Conservation (phyloP, 2,888 invertebrate species). For the Drosophila nr. perissopoda region DNA sequence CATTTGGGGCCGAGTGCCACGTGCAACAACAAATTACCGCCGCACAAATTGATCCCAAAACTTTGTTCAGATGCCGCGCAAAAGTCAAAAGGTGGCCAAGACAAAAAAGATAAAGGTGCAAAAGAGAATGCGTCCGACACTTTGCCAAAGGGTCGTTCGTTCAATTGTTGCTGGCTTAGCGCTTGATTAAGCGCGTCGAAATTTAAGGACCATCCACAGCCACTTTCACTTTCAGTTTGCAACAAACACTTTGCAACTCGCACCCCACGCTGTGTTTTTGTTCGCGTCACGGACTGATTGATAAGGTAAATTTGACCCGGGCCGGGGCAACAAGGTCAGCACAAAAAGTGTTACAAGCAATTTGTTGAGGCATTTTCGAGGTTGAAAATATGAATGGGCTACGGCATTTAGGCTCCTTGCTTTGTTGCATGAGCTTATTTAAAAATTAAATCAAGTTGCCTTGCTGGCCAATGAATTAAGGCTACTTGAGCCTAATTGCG, state of each 20-base stretch:
- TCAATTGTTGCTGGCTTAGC: constrained; percentile 51
- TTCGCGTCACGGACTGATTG: constrained; percentile 57
- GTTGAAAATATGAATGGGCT: constrained; percentile 53
- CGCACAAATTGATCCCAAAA: constrained; percentile 50
- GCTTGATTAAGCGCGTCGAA: constrained; percentile 70
- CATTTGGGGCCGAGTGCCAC: constrained; percentile 62
- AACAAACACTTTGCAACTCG: constrained; percentile 7
- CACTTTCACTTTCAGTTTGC: background rate
- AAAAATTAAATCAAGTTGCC: constrained; percentile 56
- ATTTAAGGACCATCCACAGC: constrained; percentile 19
- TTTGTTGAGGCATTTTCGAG: constrained; percentile 36
- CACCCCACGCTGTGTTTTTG: constrained; percentile 9
- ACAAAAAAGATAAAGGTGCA: constrained; percentile 47
- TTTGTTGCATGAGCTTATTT: constrained; percentile 22
- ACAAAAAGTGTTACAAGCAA: constrained; percentile 23
- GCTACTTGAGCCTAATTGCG: constrained; percentile 44
- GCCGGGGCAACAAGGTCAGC: constrained; percentile 17
- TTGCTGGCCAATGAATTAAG: constrained; percentile 33
- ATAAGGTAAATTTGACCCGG: constrained; percentile 62
- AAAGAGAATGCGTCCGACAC: constrained; percentile 26
- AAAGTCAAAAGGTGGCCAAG: constrained; percentile 63
- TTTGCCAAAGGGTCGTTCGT: constrained; percentile 44
- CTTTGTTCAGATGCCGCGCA: constrained; percentile 48
- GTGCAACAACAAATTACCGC: constrained; percentile 77
- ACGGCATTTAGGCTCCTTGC: constrained; percentile 20